Conservation (phyloP, 1,140 invertebrate genomes). For the Drosophila sturtevanti region DNA sequence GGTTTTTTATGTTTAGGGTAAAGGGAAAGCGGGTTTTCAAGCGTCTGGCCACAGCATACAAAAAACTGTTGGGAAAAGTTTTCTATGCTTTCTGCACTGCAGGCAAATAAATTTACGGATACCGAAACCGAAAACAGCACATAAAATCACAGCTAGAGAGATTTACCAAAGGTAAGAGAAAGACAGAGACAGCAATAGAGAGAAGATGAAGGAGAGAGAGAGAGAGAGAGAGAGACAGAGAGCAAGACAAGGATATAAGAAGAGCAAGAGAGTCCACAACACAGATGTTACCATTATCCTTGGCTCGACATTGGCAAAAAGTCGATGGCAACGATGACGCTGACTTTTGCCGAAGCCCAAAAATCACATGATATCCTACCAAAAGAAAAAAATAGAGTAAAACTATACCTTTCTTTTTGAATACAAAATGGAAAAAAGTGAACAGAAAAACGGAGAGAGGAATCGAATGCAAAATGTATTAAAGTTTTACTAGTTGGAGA, state of each 20-base stretch:
- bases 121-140: slow-evolving; percentile 76
- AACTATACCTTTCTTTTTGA: neutral
- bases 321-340: neutral
- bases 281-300: slow-evolving; percentile 30
- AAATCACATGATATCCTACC: neutral
- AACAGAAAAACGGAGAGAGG: no score
- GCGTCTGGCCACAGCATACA: slow-evolving; percentile 34
- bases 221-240: no score
- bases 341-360: slow-evolving; percentile 8
- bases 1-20: slow-evolving; percentile 4
- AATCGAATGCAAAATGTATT: no score
- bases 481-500: no score
- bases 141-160: slow-evolving; percentile 77
- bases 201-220: neutral
- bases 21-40: neutral
- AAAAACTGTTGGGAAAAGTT: slow-evolving; percentile 56
- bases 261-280: neutral
- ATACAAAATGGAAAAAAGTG: neutral
- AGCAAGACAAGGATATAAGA: slow-evolving; percentile 16
- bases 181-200: neutral
- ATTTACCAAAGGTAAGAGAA: slow-evolving; percentile 55
- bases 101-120: slow-evolving; percentile 79
- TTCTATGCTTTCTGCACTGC: slow-evolving; percentile 68
- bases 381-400: neutral
- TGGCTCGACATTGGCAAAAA: slow-evolving; percentile 47